These are phyloP conservation scores for Scleropages formosus DNA, from an alignment of 2,797 vertebrate genomes.

Conservation along the genomic window DNA sequence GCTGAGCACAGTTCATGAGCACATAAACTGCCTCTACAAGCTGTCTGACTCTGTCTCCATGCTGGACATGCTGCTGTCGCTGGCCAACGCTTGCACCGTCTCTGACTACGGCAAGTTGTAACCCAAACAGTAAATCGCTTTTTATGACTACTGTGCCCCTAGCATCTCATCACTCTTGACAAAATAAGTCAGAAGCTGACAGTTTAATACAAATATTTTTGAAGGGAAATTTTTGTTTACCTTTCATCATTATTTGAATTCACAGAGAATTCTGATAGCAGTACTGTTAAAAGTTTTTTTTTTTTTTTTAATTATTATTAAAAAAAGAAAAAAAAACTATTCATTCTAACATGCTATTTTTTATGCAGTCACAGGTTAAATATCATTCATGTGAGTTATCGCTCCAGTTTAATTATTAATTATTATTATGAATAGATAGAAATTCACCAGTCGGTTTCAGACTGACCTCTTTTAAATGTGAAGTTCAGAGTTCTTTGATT, in stretches of 20 bases:
- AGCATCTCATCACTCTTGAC: too few relatives aligned
- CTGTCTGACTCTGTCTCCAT: slow-evolving; percentile 94
- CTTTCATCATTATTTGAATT: too few relatives aligned
- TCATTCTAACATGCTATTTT: too few relatives aligned
- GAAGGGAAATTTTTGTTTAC: too few relatives aligned
- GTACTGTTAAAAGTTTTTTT: too few relatives aligned
- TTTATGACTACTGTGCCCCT: too few relatives aligned
- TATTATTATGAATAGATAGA: not conserved
- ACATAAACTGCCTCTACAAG: slow-evolving; percentile 94
- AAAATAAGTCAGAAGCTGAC: not conserved
- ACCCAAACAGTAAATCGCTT: not conserved
- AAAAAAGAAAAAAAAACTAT: too few relatives aligned
- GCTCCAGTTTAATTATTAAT: not conserved
- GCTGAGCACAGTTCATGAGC: slow-evolving; percentile 80
- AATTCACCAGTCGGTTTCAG: not conserved
- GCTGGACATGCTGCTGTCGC: slow-evolving; percentile 93
- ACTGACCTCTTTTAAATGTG: not conserved
- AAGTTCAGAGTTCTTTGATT: not conserved
- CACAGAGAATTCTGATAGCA: too few relatives aligned
- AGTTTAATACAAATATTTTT: too few relatives aligned
- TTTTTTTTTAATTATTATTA: too few relatives aligned
- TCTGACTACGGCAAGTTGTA: slow-evolving; percentile 84
- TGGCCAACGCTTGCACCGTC: slow-evolving; percentile 87
- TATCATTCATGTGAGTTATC: not conserved
- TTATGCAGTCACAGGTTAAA: too few relatives aligned